Percentiles rank a stretch among this genome's conserved stretches.
Conservation (phyloP, 2,113 vertebrate genomes). For the Aythya baeri region DNA sequence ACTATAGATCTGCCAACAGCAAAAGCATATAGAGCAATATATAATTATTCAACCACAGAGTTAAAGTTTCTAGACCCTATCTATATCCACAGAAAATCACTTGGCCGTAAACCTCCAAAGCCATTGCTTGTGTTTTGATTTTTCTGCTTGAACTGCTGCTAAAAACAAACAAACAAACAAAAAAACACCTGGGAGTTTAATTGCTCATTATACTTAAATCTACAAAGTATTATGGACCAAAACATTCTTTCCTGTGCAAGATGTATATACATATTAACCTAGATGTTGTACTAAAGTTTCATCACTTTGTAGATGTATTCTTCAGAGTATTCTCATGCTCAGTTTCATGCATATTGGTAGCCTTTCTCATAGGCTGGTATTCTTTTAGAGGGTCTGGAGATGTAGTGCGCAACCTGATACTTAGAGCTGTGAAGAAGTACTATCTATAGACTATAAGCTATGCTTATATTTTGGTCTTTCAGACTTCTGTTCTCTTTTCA, state of each 20-base stretch:
- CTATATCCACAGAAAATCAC: conserved; percentile 37
- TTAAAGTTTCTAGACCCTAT: conserved; percentile 60
- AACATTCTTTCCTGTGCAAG: conserved; percentile 47
- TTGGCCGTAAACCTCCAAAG: conserved; percentile 62
- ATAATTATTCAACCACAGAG: conserved; percentile 29
- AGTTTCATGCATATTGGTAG: not conserved
- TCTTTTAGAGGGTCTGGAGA: not conserved
- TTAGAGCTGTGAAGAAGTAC: not conserved
- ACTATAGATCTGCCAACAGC: conserved; percentile 28
- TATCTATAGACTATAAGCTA: not conserved
- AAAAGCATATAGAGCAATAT: not conserved
- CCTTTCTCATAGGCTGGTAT: not conserved
- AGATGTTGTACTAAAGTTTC: not conserved
- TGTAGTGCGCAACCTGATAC: not conserved
- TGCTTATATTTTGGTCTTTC: not conserved
- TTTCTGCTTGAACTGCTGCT: conserved; percentile 66
- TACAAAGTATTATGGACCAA: conserved; percentile 29
- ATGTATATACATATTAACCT: conserved; percentile 34
- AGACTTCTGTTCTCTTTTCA: not conserved
- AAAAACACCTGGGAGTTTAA: conserved; percentile 57
- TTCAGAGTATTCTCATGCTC: not conserved
- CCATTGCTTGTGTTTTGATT: conserved; percentile 46
- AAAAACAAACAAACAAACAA: not conserved
- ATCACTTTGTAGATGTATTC: not conserved
- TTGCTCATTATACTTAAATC: conserved; percentile 70